Conservation (phyloP, 1,140 invertebrate genomes). For the Microvelia longipes region DNA sequence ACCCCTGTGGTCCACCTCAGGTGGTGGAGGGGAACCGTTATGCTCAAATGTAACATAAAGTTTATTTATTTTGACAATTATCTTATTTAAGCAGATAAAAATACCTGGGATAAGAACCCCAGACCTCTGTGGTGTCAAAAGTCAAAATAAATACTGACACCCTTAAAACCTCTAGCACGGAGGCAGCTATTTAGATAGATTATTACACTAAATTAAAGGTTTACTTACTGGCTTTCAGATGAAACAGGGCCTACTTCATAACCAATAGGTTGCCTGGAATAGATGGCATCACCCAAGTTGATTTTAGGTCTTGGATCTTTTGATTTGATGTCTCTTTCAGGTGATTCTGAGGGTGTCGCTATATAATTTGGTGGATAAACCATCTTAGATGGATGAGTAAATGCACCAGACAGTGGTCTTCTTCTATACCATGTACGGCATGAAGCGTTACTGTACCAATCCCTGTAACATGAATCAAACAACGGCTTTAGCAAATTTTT, state of each 20-base stretch:
- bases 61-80: too few relatives aligned
- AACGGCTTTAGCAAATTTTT: not conserved
- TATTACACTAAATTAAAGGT: too few relatives aligned
- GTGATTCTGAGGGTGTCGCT: conserved; percentile 57
- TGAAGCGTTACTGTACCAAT: conserved; percentile 77
- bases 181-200: too few relatives aligned
- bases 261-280: conserved; percentile 59
- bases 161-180: too few relatives aligned
- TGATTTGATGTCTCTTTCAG: conserved; percentile 37
- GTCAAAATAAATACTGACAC: too few relatives aligned
- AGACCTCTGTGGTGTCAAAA: too few relatives aligned
- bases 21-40: too few relatives aligned
- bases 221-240: conserved; percentile 72
- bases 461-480: conserved; percentile 37
- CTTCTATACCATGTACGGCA: conserved; percentile 72
- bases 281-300: conserved; percentile 48
- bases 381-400: conserved; percentile 81
- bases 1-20: too few relatives aligned
- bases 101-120: too few relatives aligned
- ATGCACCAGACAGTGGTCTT: conserved; percentile 60
- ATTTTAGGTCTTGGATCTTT: conserved; percentile 24
- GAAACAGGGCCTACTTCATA: conserved; percentile 64
- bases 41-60: too few relatives aligned
- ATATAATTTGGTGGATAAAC: conserved; percentile 73
- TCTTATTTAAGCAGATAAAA: too few relatives aligned